Percentiles rank a stretch among this genome's conserved stretches.
Evolutionary conservation across 2,113 vertebrate species (phyloP).

Genomic region (Equus quagga): DNA sequence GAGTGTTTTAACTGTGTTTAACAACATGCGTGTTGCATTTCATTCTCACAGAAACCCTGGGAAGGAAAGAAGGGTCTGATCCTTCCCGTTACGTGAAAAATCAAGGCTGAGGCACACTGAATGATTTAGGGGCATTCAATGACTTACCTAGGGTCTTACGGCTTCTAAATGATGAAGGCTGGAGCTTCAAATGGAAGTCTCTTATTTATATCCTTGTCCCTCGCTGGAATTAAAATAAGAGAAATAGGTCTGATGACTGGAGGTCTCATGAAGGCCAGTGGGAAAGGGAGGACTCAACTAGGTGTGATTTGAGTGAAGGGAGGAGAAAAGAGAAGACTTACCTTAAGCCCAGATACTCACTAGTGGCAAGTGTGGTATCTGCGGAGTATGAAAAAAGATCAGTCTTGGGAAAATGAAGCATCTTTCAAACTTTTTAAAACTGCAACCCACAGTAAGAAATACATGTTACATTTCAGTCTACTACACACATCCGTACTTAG

Average conservation of each 20-base stretch:
- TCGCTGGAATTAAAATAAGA: neutral
- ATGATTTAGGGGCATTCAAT: neutral
- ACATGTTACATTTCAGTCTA: neutral
- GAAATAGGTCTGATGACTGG: neutral
- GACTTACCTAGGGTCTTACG: accelerated
- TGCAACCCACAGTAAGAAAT: neutral
- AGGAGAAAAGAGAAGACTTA: neutral
- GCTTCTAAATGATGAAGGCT: neutral
- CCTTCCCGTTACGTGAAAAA: neutral
- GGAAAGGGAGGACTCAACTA: neutral
- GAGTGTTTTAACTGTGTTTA: neutral
- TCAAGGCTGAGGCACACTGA: neutral
- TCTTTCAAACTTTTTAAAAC: neutral
- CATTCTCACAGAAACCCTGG: neutral
- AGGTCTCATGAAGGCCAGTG: neutral
- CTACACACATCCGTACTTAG: accelerated
- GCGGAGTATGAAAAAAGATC: accelerated
- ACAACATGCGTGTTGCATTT: neutral
- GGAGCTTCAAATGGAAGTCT: neutral
- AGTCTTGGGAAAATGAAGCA: neutral
- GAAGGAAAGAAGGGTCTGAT: neutral
- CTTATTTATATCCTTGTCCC: accelerated
- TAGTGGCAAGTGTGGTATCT: neutral
- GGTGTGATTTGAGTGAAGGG: neutral
- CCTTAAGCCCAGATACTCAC: neutral